Conservation (phyloP, 2,113 vertebrate species). For the Calyptomena viridis region DNA sequence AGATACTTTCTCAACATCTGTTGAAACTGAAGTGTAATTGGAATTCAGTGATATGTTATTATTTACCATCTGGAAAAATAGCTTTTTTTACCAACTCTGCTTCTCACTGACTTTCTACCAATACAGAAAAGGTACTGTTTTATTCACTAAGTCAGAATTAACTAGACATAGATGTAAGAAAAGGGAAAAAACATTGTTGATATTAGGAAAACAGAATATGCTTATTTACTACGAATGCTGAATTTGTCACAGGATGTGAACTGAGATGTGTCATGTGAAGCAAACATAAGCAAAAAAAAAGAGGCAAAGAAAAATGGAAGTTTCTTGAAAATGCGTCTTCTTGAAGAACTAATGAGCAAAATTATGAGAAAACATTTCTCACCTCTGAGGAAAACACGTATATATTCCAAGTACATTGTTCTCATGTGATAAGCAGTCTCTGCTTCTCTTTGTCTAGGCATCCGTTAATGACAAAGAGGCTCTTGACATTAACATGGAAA, state of each 20-base stretch:
- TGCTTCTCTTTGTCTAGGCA: accelerated
- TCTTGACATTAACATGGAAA: not conserved
- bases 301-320: not conserved
- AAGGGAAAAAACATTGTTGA: not conserved
- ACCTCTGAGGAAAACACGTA: not conserved
- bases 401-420: not conserved
- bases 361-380: not conserved
- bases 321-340: not conserved
- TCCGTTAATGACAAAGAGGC: not conserved
- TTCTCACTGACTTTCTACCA: not conserved
- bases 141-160: not conserved
- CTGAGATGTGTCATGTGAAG: not conserved
- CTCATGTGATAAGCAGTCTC: not conserved
- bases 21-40: not conserved
- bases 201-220: not conserved
- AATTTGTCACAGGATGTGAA: not conserved
- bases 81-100: accelerated
- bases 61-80: not conserved
- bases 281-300: not conserved
- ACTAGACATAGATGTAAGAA: not conserved
- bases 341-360: not conserved
- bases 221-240: not conserved
- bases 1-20: accelerated
- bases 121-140: not conserved
- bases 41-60: not conserved